Conservation (phyloP, 2,888 invertebrate genomes). For the Cephus spinipes region DNA sequence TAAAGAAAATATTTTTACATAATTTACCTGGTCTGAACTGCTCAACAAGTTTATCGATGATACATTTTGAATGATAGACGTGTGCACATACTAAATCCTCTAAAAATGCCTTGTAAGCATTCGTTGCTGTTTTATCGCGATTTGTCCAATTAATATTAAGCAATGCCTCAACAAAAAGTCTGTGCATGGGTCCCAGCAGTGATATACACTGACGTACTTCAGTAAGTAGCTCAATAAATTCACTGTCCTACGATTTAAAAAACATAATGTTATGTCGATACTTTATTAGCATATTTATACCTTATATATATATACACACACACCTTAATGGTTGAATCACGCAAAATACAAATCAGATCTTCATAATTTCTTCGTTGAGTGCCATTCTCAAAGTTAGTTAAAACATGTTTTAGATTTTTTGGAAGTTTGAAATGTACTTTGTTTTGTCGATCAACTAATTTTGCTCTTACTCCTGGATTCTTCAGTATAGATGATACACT, state of each 20-base stretch:
- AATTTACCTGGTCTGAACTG: constrained; percentile 72
- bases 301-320: not conserved
- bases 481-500: constrained; percentile 59
- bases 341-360: constrained; percentile 68
- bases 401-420: constrained; percentile 66
- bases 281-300: constrained; percentile 4
- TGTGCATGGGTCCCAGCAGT: constrained; percentile 71
- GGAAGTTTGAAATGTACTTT: constrained; percentile 68
- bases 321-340: constrained; percentile 68
- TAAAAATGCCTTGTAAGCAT: constrained; percentile 74
- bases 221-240: constrained; percentile 70
- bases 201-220: constrained; percentile 72
- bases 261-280: constrained; percentile 10
- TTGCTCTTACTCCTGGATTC: constrained; percentile 48
- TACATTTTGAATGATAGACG: constrained; percentile 73
- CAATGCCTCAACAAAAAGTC: constrained; percentile 72
- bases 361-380: constrained; percentile 67
- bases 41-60: constrained; percentile 72
- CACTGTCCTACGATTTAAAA: constrained; percentile 67
- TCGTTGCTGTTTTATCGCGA: constrained; percentile 67
- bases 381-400: constrained; percentile 65
- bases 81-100: constrained; percentile 78
- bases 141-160: constrained; percentile 73
- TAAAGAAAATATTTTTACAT: not conserved
- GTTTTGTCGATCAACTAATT: constrained; percentile 38